Conservation (phyloP, 2,888 invertebrate genomes). For the Brenthis ino region DNA sequence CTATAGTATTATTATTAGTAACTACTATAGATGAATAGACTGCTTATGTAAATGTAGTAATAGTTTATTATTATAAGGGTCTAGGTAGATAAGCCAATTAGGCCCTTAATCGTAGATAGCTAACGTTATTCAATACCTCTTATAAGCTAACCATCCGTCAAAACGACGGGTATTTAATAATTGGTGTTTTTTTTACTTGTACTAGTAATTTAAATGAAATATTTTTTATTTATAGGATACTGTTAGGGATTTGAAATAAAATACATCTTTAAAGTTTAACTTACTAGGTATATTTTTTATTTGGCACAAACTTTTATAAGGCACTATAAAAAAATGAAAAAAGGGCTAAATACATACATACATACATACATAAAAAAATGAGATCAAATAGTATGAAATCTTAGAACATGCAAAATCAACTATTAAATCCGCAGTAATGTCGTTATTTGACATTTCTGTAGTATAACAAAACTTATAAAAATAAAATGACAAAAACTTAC, state of each 20-base stretch:
- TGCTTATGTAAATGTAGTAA: no score
- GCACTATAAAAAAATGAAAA: neutral
- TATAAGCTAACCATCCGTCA: slow-evolving; percentile 17
- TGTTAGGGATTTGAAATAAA: neutral
- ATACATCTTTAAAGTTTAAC: neutral
- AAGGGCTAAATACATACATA: no score
- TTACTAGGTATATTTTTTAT: neutral
- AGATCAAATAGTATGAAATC: neutral
- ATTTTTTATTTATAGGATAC: neutral
- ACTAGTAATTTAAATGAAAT: neutral
- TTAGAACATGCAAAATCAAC: slow-evolving; percentile 11
- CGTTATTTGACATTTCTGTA: neutral
- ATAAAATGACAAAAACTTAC: slow-evolving; percentile 9
- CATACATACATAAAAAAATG: neutral
- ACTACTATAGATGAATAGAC: no score
- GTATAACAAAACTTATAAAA: neutral
- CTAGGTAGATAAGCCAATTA: no score
- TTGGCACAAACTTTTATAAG: neutral
- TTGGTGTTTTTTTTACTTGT: neutral
- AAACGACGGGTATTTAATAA: slow-evolving; percentile 8
- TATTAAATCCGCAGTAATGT: neutral
- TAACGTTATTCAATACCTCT: slow-evolving; percentile 9
- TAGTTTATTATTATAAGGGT: no score
- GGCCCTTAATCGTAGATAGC: neutral
- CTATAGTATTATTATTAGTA: no score